These are phyloP conservation scores for Eledona agricola DNA, from an alignment of 2,888 invertebrate genomes.

Conservation along the genomic window DNA sequence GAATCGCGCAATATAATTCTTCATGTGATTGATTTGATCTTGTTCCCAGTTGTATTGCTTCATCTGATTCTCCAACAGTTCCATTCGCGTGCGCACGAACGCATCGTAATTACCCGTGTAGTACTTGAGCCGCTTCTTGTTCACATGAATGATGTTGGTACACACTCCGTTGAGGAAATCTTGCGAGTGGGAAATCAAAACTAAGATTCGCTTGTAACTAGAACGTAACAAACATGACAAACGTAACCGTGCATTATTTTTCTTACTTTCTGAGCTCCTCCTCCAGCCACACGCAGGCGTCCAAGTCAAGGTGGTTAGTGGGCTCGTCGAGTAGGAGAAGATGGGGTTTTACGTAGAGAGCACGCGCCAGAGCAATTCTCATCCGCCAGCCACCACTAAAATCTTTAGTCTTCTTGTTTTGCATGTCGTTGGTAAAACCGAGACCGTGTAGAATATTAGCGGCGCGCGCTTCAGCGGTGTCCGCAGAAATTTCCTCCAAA, in stretches of 20 bases:
- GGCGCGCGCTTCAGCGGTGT: conserved; percentile 93
- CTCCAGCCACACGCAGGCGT: conserved; percentile 99
- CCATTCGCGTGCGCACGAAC: conserved; percentile 92
- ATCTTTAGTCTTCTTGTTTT: conserved; percentile 84
- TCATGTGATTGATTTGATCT: conserved; percentile 99
- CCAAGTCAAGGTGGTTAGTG: conserved; percentile 98
- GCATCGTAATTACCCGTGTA: conserved; percentile 96
- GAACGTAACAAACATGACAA: conserved; percentile 38
- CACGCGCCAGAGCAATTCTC: conserved; percentile 96
- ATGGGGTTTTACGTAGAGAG: conserved; percentile 97
- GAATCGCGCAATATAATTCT: conserved; percentile 98
- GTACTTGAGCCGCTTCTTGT: conserved; percentile 91
- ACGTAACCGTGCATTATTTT: not conserved
- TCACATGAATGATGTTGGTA: conserved; percentile 95
- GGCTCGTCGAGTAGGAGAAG: conserved; percentile 90
- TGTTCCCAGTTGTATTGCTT: conserved; percentile 99
- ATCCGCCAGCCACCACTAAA: conserved; percentile 98
- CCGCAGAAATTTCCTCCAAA: conserved; percentile 95
- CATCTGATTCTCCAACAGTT: conserved; percentile 96
- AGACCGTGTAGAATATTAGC: conserved; percentile 96
- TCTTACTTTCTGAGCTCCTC: conserved; percentile 90
- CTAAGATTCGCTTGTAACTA: conserved; percentile 94
- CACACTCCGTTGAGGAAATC: conserved; percentile 98
- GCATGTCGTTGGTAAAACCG: conserved; percentile 90
- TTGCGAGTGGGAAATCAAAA: conserved; percentile 98